These are phyloP conservation scores for Eurois occulta DNA, from an alignment of 2,888 invertebrate genomes.

Conservation along the genomic window DNA sequence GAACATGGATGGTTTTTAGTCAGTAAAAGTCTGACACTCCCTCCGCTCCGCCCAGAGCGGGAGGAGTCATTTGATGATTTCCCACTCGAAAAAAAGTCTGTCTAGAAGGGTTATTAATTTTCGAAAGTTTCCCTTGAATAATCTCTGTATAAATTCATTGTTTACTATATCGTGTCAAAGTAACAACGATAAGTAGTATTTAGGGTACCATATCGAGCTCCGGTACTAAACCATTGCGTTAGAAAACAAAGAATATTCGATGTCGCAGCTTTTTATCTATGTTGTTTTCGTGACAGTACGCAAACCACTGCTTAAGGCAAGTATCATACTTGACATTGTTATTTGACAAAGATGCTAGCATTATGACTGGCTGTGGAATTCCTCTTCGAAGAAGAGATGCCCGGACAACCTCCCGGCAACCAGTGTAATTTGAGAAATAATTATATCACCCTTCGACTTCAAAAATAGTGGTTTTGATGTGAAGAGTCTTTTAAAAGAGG, in stretches of 20 bases:
- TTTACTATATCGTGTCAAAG: not conserved
- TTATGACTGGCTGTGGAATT: not conserved
- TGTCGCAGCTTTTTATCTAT: too few relatives aligned
- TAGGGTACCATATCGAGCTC: not conserved
- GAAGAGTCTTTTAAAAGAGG: too few relatives aligned
- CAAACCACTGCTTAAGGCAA: too few relatives aligned
- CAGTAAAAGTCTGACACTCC: too few relatives aligned
- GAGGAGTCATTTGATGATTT: too few relatives aligned
- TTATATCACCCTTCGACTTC: not conserved
- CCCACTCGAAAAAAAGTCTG: too few relatives aligned
- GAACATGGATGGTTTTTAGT: too few relatives aligned
- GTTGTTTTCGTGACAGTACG: too few relatives aligned
- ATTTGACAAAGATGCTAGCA: not conserved
- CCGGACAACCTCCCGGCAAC: constrained; percentile 2
- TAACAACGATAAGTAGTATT: not conserved
- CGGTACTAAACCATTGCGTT: not conserved
- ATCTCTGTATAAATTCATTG: not conserved
- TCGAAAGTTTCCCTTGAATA: not conserved
- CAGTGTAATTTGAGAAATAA: not conserved
- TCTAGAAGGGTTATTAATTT: too few relatives aligned
- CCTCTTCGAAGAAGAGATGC: not conserved
- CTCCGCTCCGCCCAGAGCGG: too few relatives aligned
- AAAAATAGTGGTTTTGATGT: not conserved
- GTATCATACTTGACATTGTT: not conserved
- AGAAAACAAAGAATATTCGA: too few relatives aligned